Evolutionary conservation across 2,113 vertebrate species (phyloP).

Genomic region (Eptesicus fuscus): DNA sequence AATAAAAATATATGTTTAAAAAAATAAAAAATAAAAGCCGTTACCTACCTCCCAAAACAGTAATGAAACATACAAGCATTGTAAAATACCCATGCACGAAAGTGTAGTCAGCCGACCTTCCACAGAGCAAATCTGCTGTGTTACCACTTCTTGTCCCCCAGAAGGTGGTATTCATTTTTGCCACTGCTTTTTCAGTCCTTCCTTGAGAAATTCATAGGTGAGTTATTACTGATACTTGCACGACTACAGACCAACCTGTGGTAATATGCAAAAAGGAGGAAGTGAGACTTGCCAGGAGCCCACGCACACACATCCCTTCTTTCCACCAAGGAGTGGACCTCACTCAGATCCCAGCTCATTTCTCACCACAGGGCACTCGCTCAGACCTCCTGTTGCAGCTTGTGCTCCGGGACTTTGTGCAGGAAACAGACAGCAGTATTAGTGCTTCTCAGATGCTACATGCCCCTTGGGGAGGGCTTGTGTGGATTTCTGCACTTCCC

Average conservation of each 20-base stretch:
- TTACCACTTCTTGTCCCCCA: accelerated
- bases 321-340: not conserved
- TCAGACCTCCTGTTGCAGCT: not conserved
- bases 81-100: not conserved
- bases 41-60: conserved; percentile 66
- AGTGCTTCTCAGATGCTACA: not conserved
- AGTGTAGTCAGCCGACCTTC: not conserved
- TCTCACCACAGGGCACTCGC: not conserved
- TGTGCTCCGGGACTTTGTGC: not conserved
- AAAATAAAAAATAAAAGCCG: not conserved
- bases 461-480: accelerated
- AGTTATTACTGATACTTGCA: not conserved
- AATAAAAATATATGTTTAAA: too few relatives aligned
- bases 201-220: not conserved
- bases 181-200: not conserved
- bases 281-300: not conserved
- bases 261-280: not conserved
- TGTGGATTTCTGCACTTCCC: too few relatives aligned
- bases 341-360: not conserved
- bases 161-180: not conserved
- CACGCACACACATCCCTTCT: not conserved
- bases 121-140: conserved; percentile 49
- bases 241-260: not conserved
- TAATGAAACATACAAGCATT: not conserved
- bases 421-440: not conserved